A percentile compares a stretch with the other conserved stretches of the same genome.
Evolutionary conservation across 2,113 vertebrate species (phyloP).

Genomic region (Rhagologus leucostigma): DNA sequence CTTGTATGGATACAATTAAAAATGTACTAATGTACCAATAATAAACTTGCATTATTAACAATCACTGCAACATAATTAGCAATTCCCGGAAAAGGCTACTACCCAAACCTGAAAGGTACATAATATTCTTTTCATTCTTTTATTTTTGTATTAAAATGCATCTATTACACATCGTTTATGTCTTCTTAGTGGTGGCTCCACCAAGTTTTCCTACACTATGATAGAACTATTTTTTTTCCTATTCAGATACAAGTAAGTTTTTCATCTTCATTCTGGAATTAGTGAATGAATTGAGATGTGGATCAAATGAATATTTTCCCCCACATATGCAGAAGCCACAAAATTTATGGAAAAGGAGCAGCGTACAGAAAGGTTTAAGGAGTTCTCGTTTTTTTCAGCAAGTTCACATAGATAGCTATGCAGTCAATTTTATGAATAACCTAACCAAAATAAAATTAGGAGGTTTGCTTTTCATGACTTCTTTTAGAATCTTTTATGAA

Average conservation of each 20-base stretch:
- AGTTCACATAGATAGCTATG: not conserved
- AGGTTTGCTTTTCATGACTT: not conserved
- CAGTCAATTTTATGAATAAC: not conserved
- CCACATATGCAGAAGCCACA: not conserved
- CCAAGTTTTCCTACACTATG: not conserved
- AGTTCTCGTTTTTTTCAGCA: not conserved
- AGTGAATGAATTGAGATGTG: not conserved
- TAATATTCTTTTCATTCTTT: not conserved
- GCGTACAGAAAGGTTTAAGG: not conserved
- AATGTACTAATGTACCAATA: not conserved
- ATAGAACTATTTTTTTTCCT: not conserved
- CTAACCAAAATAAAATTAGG: not conserved
- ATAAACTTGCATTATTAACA: not conserved
- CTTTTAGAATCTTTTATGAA: not conserved
- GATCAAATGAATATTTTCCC: not conserved
- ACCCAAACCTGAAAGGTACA: not conserved
- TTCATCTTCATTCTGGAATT: not conserved
- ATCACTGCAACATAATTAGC: not conserved
- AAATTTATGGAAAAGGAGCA: not conserved
- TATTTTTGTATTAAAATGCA: not conserved
- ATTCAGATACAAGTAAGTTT: not conserved
- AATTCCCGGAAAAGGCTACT: not conserved
- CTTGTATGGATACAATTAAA: not conserved
- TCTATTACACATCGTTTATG: not conserved
- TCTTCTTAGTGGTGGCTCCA: not conserved